Evolutionary conservation across 2,113 vertebrate genomes (phyloP).

Genomic region (Cyrtonyx montezumae): DNA sequence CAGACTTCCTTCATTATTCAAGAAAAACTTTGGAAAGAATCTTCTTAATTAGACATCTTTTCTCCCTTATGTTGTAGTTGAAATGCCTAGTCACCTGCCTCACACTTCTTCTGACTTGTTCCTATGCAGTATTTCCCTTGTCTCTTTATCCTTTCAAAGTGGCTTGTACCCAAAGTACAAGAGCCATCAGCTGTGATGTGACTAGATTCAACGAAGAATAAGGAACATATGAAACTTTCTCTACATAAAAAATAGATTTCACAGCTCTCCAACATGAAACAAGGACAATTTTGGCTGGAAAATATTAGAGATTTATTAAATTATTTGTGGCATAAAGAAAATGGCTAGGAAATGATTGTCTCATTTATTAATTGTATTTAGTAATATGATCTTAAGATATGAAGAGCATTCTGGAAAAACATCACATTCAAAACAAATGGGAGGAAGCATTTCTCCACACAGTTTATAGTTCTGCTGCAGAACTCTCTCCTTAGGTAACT

Average conservation of each 20-base stretch:
- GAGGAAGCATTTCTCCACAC: background rate
- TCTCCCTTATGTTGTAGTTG: background rate
- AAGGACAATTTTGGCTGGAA: background rate
- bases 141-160: background rate
- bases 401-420: background rate
- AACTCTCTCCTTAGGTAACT: background rate
- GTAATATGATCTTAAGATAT: background rate
- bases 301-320: background rate
- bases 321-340: background rate
- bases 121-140: background rate
- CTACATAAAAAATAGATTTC: background rate
- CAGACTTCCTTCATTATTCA: background rate
- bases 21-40: background rate
- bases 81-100: accelerated
- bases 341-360: background rate
- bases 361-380: background rate
- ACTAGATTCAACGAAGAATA: background rate
- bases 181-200: background rate
- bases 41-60: background rate
- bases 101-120: background rate
- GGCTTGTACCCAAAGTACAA: background rate
- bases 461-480: background rate
- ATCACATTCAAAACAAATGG: background rate
- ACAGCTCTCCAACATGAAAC: background rate
- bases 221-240: background rate